Evolutionary conservation across 2,888 invertebrate genomes (phyloP), one percentile per base, ranked within the genome.

Genomic region (Metacarcinus magister): DNA sequence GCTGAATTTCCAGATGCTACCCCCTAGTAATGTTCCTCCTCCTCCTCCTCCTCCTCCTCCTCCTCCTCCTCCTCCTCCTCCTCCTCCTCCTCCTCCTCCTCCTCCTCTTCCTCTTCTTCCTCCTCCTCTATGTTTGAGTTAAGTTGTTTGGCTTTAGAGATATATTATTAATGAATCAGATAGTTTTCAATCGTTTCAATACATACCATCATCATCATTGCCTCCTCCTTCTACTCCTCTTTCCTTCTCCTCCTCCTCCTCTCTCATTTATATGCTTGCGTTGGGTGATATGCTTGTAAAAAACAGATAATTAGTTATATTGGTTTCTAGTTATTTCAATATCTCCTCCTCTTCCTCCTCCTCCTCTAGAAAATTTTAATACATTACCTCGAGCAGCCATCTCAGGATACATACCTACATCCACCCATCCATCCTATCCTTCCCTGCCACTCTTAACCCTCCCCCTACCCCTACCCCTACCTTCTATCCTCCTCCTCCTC

Each of bases 31-130:
- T 67, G 23, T 4, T 67, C 67, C n/a, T n/a, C 67, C 19, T n/a
- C 1, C 67, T 67, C 1, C 67, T n/a, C 67, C 16, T n/a, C 67
- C 19, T 2, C 67, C 19, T 67, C 67, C 82, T 82, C 82, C 32
- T 82, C 82, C 32, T 82, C 82, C 28, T 75, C 75, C 75, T 75
- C 75, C 82, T 82, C 82, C 28, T 82, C 4, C 82, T 67, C 67
- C 67, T 67, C 23, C 32, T 82, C 28, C 32, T 82, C 4, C 28
- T 82, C 28, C 32, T 82, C 82, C 28, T n/a, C 28, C 32, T 82
- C 82, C 82, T 82, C 32, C 82, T 82, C 32, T 32, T 82, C 32
- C 82, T 82, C 32, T 32, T 28, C 0, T 32, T 82, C 82, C 32
- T 32, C 32, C 82, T 82, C 32, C 82, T 32, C 32, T 23, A 54